Conservation (phyloP, 2,888 invertebrate genomes). For the Eupeodes luniger region DNA sequence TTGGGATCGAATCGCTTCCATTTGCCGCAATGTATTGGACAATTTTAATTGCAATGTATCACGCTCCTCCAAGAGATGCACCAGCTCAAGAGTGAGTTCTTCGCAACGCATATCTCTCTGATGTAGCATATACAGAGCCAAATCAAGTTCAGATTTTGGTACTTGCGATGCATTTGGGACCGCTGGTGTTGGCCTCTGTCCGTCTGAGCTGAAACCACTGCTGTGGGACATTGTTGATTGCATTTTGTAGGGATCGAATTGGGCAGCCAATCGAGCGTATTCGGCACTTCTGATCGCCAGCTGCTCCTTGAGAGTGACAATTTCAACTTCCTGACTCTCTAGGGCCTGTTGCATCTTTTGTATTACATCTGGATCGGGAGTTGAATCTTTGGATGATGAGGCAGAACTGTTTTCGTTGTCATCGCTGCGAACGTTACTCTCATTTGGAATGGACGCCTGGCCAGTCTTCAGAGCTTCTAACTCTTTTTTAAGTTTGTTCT, state of each 20-base stretch:
- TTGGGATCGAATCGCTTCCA: conserved; percentile 86
- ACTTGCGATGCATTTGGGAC: conserved; percentile 73
- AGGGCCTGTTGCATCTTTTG: conserved; percentile 85
- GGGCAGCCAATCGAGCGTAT: conserved; percentile 85
- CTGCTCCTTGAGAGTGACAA: conserved; percentile 89
- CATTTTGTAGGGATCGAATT: conserved; percentile 83
- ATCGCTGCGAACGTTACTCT: conserved; percentile 32
- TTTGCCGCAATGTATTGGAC: conserved; percentile 91
- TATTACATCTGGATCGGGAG: conserved; percentile 78
- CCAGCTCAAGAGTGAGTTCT: conserved; percentile 93
- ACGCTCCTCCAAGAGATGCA: conserved; percentile 92
- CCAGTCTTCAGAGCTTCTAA: conserved; percentile 83
- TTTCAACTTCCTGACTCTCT: conserved; percentile 89
- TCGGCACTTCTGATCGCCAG: conserved; percentile 87
- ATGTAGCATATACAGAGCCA: conserved; percentile 93
- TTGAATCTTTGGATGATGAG: conserved; percentile 75
- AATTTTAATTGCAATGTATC: conserved; percentile 93
- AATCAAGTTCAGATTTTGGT: conserved; percentile 88
- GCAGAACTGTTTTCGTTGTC: conserved; percentile 65
- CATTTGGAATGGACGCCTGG: conserved; percentile 41
- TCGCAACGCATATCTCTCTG: conserved; percentile 94
- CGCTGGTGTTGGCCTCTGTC: conserved; percentile 41
- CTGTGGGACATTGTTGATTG: conserved; percentile 80
- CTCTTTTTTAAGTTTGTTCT: conserved; percentile 85
- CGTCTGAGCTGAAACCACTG: conserved; percentile 69